These are phyloP conservation scores for Megaceryle maxima DNA, from an alignment of 2,113 vertebrate species.

Conservation along the genomic window DNA sequence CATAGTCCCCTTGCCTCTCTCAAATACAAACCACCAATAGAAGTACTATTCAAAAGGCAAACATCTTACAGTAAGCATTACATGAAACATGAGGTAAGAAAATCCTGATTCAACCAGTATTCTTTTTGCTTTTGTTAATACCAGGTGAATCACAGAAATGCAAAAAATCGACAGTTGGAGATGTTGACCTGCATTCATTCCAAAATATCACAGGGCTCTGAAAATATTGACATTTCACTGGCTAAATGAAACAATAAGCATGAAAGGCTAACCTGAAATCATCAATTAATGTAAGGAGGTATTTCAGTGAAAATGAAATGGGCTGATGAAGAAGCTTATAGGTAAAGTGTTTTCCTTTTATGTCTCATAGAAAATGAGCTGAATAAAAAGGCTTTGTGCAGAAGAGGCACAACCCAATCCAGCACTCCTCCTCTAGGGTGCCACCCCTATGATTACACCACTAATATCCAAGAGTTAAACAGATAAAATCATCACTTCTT, in stretches of 20 bases:
- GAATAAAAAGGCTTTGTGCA: neutral
- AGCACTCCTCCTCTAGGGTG: neutral
- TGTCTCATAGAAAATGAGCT: neutral
- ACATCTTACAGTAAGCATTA: neutral
- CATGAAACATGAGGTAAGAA: neutral
- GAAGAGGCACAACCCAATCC: neutral
- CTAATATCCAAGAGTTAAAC: neutral
- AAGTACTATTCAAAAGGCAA: neutral
- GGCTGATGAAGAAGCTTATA: neutral
- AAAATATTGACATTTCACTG: neutral
- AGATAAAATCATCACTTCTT: neutral
- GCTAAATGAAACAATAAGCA: neutral
- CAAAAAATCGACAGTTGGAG: neutral
- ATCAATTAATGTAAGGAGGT: neutral
- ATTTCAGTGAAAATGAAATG: neutral
- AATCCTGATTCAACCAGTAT: neutral
- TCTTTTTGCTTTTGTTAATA: neutral
- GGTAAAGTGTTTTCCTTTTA: neutral
- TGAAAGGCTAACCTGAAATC: neutral
- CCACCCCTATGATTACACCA: rapidly evolving
- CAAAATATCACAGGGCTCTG: neutral
- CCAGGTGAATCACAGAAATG: neutral
- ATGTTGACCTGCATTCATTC: neutral
- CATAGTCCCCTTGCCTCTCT: neutral
- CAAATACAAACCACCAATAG: neutral